Base-by-base conservation (phyloP, 2,797 vertebrate genomes). In the Hybognathus amarus region DNA sequence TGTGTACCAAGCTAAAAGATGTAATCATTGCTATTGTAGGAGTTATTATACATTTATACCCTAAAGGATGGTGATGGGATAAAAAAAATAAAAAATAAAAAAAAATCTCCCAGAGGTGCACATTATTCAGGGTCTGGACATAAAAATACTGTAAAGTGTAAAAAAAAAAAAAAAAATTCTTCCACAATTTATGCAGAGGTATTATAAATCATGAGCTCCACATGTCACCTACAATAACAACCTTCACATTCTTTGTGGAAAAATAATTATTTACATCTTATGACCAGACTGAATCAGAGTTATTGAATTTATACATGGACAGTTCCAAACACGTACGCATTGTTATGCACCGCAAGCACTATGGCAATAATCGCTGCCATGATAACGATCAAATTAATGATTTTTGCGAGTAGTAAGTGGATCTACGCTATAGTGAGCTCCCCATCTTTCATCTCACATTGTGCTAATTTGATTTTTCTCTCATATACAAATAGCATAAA, bases 181-280 rank as follows among this genome's bases (percentile, higher is more conserved):
- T 90, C 87, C 83, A 85, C 91, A 92, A 91, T 93, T 92, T 92
- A 90, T 71, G 76, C 77, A 78, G 52, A 75, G 73, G 70, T 76
- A 36, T 83, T 77, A 92, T 93, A 89, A 93, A 92, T 93, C 90
- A 93, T 69, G 52, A 69, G 87, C 86, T 83, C 82, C 33, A 71
- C 47, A 79, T 89, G 91, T 89, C 90, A 90, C 87, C 84, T 88
- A 70, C 89, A 92, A 92, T 91, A 92, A 90, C 89, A 91, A 86
- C 82, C 85, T 71, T 78, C 80, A 84, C 70, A 74, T 77, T 87
- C 82, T 84, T 68, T 66, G 83, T 77, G 70, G 84, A 77, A 15
- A 88, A 89, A 91, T 86, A 47, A 90, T 91, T 90, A 90, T 92
- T 91, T 86, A 88, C 80, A 84, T 69, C 81, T 79, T 84, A 61